phyloP scores from a whole-genome alignment of 1,140 invertebrate species.

The Drosophila ogumai region DNA sequence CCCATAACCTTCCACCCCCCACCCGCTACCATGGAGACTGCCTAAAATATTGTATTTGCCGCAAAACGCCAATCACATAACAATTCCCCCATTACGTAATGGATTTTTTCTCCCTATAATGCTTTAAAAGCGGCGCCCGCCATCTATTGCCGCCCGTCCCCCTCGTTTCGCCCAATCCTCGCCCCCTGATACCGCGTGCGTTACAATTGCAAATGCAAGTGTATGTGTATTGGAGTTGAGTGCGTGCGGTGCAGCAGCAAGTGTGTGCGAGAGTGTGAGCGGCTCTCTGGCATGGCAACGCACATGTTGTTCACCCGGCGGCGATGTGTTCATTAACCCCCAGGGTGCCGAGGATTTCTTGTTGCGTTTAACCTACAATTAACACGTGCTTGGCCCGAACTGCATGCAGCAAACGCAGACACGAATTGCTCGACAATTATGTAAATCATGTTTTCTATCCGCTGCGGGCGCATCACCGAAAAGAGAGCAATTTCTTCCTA shows the following conservation, averaged over 20 bases:
- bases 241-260: constrained; percentile 29
- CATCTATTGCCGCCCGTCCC: constrained; percentile 46
- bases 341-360: constrained; percentile 45
- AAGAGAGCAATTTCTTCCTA: constrained; percentile 14
- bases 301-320: constrained; percentile 57
- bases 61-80: constrained; percentile 71
- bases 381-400: constrained; percentile 71
- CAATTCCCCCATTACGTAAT: constrained; percentile 79
- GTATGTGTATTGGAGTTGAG: constrained; percentile 15
- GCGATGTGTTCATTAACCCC: constrained; percentile 73
- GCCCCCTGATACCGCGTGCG: constrained; percentile 63
- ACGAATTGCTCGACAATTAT: constrained; percentile 56
- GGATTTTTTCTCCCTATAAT: constrained; percentile 73
- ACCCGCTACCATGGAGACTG: constrained; percentile 40
- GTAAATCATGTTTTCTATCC: constrained; percentile 76
- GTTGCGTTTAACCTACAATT: constrained; percentile 80
- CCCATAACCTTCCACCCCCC: neutral
- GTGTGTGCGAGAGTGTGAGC: constrained; percentile 29
- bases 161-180: constrained; percentile 24
- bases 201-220: constrained; percentile 70
- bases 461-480: constrained; percentile 18
- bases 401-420: constrained; percentile 48
- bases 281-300: constrained; percentile 62
- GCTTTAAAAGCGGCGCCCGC: constrained; percentile 65
- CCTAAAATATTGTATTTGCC: constrained; percentile 47